A percentile compares a stretch with the other conserved stretches of the same genome.
Evolutionary conservation across 2,113 vertebrate genomes (phyloP).

Genomic region (Mystacornis crossleyi): DNA sequence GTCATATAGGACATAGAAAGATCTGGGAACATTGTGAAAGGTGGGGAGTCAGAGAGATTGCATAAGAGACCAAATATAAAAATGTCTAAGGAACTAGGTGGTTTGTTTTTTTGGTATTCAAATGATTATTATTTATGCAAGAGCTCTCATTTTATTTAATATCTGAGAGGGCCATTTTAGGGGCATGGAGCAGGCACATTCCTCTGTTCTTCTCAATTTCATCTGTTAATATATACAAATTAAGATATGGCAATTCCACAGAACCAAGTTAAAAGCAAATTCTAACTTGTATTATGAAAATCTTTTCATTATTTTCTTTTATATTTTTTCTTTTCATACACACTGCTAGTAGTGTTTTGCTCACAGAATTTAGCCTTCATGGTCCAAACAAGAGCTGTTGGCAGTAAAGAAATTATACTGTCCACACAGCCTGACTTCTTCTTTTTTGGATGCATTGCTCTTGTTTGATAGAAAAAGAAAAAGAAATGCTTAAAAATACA

Average conservation of each 20-base stretch:
- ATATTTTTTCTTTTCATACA: neutral
- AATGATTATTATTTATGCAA: neutral
- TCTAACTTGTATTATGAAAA: neutral
- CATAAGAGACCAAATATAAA: neutral
- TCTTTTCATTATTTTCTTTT: neutral
- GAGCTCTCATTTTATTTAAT: neutral
- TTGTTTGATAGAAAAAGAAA: neutral
- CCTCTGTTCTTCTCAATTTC: neutral
- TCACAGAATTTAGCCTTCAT: neutral
- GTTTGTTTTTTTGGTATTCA: neutral
- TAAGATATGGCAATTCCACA: neutral
- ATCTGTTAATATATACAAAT: neutral
- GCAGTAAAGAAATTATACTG: neutral
- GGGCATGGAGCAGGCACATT: neutral
- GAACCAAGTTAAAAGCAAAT: neutral
- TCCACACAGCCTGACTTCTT: neutral
- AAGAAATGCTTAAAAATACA: neutral
- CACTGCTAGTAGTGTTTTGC: neutral
- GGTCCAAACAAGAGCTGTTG: neutral
- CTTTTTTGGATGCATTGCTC: neutral
- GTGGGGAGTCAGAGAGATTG: neutral
- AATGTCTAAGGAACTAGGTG: neutral
- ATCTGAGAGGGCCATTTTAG: neutral
- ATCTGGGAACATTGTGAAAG: neutral
- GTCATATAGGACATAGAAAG: neutral